Evolutionary conservation across 2,113 vertebrate species (phyloP).

Genomic region (Edolisoma coerulescens): DNA sequence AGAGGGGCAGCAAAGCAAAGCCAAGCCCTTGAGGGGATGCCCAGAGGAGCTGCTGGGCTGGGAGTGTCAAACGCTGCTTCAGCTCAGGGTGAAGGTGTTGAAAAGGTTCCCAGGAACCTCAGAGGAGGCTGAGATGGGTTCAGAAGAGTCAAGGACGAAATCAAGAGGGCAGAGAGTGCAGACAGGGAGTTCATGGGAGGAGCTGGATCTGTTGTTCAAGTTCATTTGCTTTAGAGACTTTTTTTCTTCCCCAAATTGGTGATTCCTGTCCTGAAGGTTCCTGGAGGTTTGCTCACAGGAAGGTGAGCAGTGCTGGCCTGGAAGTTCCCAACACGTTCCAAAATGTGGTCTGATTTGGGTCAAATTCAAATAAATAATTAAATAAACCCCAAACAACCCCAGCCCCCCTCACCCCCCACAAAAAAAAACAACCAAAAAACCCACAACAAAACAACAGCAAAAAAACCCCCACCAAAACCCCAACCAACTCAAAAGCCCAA

Average conservation of each 20-base stretch:
- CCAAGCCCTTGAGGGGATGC: not conserved
- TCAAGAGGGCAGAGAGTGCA: not conserved
- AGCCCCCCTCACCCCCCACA: accelerated
- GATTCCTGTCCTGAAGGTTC: not conserved
- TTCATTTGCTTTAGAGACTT: accelerated
- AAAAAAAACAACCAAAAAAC: not conserved
- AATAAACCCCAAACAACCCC: not conserved
- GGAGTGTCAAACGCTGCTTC: not conserved
- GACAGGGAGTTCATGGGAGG: not conserved
- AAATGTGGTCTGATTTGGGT: not conserved
- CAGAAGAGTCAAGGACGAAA: not conserved
- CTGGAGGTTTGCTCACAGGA: not conserved
- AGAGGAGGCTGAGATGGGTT: not conserved
- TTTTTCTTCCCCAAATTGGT: not conserved
- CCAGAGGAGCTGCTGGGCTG: not conserved
- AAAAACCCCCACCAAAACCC: not conserved
- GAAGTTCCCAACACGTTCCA: accelerated
- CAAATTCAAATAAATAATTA: not conserved
- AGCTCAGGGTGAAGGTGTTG: not conserved
- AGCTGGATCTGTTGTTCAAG: not conserved
- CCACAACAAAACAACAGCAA: not conserved
- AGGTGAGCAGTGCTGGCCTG: not conserved
- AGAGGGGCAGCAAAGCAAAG: not conserved
- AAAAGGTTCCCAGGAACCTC: not conserved
- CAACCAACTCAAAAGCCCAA: not conserved